Conservation (phyloP, 2,113 vertebrate genomes). For the Hypanus sabinus region DNA sequence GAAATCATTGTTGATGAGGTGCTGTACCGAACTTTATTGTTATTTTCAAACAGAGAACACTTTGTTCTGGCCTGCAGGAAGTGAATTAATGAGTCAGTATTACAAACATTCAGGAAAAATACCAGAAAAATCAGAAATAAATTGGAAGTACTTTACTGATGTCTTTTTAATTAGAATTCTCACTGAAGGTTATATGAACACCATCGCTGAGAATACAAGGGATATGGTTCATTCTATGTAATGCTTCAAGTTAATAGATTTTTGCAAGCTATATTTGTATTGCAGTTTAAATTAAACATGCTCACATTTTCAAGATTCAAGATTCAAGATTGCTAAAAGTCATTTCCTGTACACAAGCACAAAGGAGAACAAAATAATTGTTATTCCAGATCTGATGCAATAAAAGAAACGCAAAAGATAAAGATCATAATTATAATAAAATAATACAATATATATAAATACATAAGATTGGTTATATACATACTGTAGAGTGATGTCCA, state of each 20-base stretch:
- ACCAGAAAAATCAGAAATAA: slow-evolving; percentile 4
- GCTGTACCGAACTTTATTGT: slow-evolving; percentile 1
- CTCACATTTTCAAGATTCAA: background rate
- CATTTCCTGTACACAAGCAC: too few relatives aligned
- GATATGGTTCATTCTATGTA: background rate
- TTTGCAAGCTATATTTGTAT: background rate
- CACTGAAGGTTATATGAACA: background rate
- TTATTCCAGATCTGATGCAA: too few relatives aligned
- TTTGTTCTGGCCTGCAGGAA: slow-evolving; percentile 6
- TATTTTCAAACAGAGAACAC: slow-evolving; percentile 12
- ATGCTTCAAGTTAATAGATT: background rate
- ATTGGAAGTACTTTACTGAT: background rate
- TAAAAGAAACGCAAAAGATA: too few relatives aligned
- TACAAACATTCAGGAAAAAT: background rate
- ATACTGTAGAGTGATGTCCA: too few relatives aligned
- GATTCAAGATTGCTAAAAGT: too few relatives aligned
- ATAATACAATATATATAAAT: too few relatives aligned
- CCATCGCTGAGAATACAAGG: background rate
- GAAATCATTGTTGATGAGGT: slow-evolving; percentile 33
- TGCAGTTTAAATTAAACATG: slow-evolving; percentile 8
- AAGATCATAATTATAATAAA: too few relatives aligned
- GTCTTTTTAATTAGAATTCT: background rate
- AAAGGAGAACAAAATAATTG: too few relatives aligned
- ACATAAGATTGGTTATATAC: too few relatives aligned
- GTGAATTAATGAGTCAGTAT: background rate